Evolutionary conservation across 1,140 invertebrate species (phyloP).

Genomic region (Schlechtendalia chinensis): DNA sequence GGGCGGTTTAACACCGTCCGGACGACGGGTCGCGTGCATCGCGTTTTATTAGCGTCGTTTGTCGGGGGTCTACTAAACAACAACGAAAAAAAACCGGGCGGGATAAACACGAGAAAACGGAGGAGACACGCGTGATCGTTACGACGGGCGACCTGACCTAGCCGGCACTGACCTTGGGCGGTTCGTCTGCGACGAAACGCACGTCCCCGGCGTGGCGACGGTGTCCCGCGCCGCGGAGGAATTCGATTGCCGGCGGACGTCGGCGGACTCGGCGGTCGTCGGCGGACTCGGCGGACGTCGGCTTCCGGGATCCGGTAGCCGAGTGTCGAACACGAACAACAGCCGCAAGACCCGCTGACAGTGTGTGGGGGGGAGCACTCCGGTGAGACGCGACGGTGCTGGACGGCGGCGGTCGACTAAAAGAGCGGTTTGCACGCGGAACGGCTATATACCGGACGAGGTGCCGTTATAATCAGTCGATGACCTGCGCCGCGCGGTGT

Average conservation of each 20-base stretch:
- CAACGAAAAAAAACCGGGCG: too few relatives aligned
- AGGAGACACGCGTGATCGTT: too few relatives aligned
- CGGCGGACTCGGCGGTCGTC: slow-evolving; percentile 3
- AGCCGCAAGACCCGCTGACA: background rate
- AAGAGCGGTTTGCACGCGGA: slow-evolving; percentile 46
- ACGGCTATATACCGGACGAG: slow-evolving; percentile 47
- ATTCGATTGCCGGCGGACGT: background rate
- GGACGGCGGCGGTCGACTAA: slow-evolving; percentile 43
- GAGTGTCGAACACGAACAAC: too few relatives aligned
- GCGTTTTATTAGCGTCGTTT: too few relatives aligned
- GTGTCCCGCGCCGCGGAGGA: background rate
- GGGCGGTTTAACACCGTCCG: slow-evolving; percentile 34
- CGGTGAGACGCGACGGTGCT: slow-evolving; percentile 9
- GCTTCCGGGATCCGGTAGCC: too few relatives aligned
- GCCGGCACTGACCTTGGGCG: too few relatives aligned
- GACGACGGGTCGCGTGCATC: slow-evolving; percentile 33
- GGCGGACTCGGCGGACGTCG: background rate
- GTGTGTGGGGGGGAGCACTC: too few relatives aligned
- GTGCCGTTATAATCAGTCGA: slow-evolving; percentile 45
- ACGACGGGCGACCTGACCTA: too few relatives aligned
- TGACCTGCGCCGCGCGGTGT: slow-evolving; percentile 45
- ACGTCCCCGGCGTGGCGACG: too few relatives aligned
- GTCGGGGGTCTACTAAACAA: background rate
- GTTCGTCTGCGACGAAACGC: too few relatives aligned
- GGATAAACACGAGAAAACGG: too few relatives aligned